phyloP scores from a whole-genome alignment of 2,888 invertebrate genomes.

The Pristionchus maxplancki region DNA sequence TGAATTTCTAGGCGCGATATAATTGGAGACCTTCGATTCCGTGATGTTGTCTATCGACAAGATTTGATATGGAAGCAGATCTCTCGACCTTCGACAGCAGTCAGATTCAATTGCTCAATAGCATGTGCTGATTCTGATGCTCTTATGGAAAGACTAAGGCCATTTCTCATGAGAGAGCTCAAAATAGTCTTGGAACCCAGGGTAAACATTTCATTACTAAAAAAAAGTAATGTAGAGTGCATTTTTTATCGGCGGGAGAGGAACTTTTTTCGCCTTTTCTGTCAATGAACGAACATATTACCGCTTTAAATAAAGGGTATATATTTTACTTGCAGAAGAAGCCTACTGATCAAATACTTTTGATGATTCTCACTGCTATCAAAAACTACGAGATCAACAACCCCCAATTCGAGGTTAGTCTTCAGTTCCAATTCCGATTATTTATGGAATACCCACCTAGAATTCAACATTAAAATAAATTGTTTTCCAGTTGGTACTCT shows the following conservation, averaged over 20 bases:
- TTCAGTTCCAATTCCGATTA: not conserved
- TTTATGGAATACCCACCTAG: too few species aligned
- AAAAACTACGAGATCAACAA: conserved; percentile 45
- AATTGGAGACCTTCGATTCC: conserved; percentile 50
- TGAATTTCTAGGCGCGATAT: not conserved
- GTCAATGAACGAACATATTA: too few species aligned
- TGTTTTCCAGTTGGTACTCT: not conserved
- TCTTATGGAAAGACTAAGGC: not conserved
- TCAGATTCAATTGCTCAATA: not conserved
- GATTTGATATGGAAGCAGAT: conserved; percentile 29
- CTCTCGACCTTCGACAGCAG: not conserved
- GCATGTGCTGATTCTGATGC: not conserved
- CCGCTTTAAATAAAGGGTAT: too few species aligned
- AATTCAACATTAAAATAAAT: not conserved
- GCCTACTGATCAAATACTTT: not conserved
- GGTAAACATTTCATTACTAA: conserved; percentile 26
- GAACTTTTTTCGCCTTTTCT: too few species aligned
- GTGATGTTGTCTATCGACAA: conserved; percentile 23
- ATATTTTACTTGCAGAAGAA: not conserved
- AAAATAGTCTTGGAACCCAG: not conserved
- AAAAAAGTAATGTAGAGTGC: too few species aligned
- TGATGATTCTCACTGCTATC: conserved; percentile 1
- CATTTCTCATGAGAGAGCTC: conserved; percentile 45
- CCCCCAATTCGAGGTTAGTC: conserved; percentile 38
- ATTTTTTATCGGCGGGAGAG: too few species aligned